Base-by-base conservation (phyloP, 2,888 invertebrate genomes). In the Zhuqinia jingwanae region DNA sequence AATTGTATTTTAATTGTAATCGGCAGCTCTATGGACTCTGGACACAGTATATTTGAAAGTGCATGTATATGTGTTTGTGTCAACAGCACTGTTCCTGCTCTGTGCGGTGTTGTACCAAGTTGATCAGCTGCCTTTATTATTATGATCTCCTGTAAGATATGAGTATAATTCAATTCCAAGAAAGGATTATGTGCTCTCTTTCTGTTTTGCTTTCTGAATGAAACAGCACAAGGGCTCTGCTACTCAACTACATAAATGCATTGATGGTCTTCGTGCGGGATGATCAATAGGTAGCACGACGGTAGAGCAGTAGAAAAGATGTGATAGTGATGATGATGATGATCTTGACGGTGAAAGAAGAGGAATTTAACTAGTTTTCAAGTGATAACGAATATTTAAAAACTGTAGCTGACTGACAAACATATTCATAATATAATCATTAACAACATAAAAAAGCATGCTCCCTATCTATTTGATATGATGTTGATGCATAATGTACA, bases 121-220 rank as follows among this genome's bases (percentile, higher is more conserved):
- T 79, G 79, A 79, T 79, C 79, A 79, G 79, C 79, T 79, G 79
- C 79, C 79, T 79, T 65, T 53, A 79, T 60, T 45, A 60, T 60
- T 45, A 60, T 36, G 45, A 60, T 70, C 70, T 47, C 70, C n/a
- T 45, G 47, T 50, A 47, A 50, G 65, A 79, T 50, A 47, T 53
- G 65, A 79, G 68, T 79, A 68, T 68, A 79, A 79, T 79, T 65
- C 47, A 79, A 68, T 68, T 79, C 68, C 68, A 65, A 79, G 68
- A 68, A 79, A 36, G 79, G 79, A 79, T 68, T 79, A 36, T 68
- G 53, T 27, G 50, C 15, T 17, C 50, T 79, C 17, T 65, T 22
- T 2, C 68, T 11, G 25, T 27, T 25, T 25, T 70, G 25, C 25
- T 70, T 70, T 47, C 70, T 70, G 25, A 70, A 70, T 70, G 70